Percentiles rank a stretch among this genome's conserved stretches.
Conservation (phyloP, 1,140 invertebrate genomes). For the Sarcophaga bullata region DNA sequence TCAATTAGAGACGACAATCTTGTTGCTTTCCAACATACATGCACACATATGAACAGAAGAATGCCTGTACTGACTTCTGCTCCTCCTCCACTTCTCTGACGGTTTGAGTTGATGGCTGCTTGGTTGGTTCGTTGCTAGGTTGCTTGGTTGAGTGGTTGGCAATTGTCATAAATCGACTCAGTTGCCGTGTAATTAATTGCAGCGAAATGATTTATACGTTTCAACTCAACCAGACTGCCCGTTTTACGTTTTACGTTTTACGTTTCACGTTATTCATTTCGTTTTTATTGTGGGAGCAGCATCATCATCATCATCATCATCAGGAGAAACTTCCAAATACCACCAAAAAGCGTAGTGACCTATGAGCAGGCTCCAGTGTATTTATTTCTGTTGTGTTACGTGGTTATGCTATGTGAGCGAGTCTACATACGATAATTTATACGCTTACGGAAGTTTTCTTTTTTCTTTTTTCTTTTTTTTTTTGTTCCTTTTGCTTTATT, state of each 20-base stretch:
- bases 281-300: neutral
- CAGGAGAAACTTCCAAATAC: too few relatives aligned
- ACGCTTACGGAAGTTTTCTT: neutral
- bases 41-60: neutral
- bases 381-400: neutral
- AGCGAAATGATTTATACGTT: constrained; percentile 27
- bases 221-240: neutral
- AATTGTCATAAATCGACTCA: constrained; percentile 31
- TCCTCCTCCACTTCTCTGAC: too few relatives aligned
- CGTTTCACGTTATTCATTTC: too few relatives aligned
- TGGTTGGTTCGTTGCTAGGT: neutral
- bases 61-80: neutral
- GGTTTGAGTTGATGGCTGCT: neutral
- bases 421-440: neutral
- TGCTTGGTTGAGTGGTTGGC: neutral
- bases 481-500: neutral
- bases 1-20: constrained; percentile 38
- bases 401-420: neutral
- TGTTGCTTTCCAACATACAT: constrained; percentile 8
- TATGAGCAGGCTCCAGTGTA: too few relatives aligned
- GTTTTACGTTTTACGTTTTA: neutral
- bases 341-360: too few relatives aligned
- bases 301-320: neutral
- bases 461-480: neutral
- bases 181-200: constrained; percentile 38